Percentiles rank a stretch among this genome's conserved stretches.
Evolutionary conservation across 2,888 invertebrate species (phyloP).

Genomic region (Agonum fuliginosum): DNA sequence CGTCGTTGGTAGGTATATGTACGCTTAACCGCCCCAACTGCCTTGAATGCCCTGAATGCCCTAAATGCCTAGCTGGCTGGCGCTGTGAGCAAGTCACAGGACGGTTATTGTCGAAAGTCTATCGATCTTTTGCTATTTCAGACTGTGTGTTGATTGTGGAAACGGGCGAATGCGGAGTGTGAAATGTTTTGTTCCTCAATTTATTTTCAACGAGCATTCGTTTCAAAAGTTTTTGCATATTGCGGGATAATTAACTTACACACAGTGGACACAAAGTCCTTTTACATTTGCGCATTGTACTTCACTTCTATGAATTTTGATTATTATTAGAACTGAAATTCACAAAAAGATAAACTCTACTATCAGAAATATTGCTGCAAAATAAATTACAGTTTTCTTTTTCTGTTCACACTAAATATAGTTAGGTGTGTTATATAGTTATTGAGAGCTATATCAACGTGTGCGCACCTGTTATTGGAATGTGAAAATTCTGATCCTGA

Average conservation of each 20-base stretch:
- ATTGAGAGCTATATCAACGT: too few species aligned
- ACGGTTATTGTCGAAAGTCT: not conserved
- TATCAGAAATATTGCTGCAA: too few species aligned
- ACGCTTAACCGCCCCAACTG: constrained; percentile 3
- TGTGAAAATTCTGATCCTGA: too few species aligned
- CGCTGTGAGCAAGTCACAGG: not conserved
- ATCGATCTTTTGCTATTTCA: constrained; percentile 13
- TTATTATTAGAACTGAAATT: too few species aligned
- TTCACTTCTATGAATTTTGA: too few species aligned
- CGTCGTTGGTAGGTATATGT: constrained; percentile 81
- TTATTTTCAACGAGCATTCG: not conserved
- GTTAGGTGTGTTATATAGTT: too few species aligned
- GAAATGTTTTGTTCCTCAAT: not conserved
- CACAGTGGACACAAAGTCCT: not conserved
- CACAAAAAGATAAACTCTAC: too few species aligned
- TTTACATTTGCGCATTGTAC: too few species aligned
- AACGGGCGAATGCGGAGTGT: not conserved
- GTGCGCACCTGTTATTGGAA: too few species aligned
- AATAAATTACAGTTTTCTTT: too few species aligned
- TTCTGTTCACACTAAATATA: too few species aligned
- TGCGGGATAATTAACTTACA: not conserved
- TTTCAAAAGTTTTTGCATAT: not conserved
- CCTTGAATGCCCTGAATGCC: not conserved
- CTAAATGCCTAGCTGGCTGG: not conserved
- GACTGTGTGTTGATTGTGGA: not conserved